Evolutionary conservation across 1,140 invertebrate genomes (phyloP).

Genomic region (Phymorhynchus buccinoides): DNA sequence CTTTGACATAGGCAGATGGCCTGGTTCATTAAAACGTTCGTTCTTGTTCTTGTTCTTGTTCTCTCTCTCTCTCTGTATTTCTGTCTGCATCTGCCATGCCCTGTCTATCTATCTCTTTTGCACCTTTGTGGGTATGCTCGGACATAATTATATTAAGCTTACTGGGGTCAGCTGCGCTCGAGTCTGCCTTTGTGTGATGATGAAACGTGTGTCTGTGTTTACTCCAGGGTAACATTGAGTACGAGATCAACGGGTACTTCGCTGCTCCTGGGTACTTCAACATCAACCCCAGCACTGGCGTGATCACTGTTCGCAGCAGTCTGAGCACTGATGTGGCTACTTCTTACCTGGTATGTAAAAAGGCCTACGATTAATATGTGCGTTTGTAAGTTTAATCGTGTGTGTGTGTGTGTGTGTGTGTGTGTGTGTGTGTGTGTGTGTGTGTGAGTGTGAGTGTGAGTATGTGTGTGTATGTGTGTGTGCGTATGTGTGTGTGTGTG

Average conservation of each 20-base stretch:
- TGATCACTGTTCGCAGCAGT: conserved; percentile 41
- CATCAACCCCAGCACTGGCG: conserved; percentile 52
- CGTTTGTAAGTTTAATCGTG: background rate
- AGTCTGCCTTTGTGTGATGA: too few species aligned
- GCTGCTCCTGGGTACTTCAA: conserved; percentile 59
- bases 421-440: background rate
- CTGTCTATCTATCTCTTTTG: too few species aligned
- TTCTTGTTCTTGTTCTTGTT: too few species aligned
- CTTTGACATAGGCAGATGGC: too few species aligned
- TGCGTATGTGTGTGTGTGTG: too few species aligned
- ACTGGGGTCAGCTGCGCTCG: too few species aligned
- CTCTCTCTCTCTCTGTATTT: too few species aligned
- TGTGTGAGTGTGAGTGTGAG: background rate
- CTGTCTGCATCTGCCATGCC: too few species aligned
- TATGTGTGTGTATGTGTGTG: background rate
- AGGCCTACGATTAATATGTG: background rate
- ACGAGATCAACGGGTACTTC: conserved; percentile 56
- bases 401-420: conserved; percentile 6
- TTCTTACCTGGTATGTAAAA: conserved; percentile 55
- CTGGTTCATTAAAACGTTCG: too few species aligned
- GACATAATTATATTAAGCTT: too few species aligned
- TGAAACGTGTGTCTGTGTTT: too few species aligned
- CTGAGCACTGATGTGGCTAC: conserved; percentile 44
- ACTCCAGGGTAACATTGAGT: conserved; percentile 54
- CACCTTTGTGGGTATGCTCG: too few species aligned